Evolutionary conservation across 2,113 vertebrate genomes (phyloP), one percentile per base, ranked within the genome.

Genomic region (Paramormyrops kingsleyae): DNA sequence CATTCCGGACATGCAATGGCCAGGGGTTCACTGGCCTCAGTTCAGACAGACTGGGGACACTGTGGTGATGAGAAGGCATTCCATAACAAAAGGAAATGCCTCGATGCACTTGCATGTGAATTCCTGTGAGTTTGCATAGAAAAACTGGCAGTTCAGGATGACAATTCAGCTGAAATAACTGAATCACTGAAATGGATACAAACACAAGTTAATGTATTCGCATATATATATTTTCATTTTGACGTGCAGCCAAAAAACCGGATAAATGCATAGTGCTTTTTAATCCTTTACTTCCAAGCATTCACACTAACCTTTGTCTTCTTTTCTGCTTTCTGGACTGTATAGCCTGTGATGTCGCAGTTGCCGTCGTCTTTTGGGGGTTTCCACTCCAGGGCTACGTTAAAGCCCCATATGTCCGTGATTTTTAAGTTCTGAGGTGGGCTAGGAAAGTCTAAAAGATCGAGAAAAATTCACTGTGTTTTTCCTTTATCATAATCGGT

Each of bases 321-420:
- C 94, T 97, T 98, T 92, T 99, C 98, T 1, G 98, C 97, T 93
- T 99, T 99, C 95, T 99, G 98, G 39, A 99, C 91, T 0, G 92
- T 96, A 93, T 99, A 99, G 35, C 99, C 99, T 3, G 91, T 94
- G 88, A 99, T 96, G 88, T 98, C 98, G 66, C 96, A 96, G 92
- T 99, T 99, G 31, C 99, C 98, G 2, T 97, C 92, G 39, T 99
- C 97, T 5, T 96, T 96, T 13, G 99, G 99, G 4, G 97, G 96
- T 92, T 97, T 95, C 99, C 99, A 99, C 91, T 99, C 97, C 13
- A 99, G 93, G 0, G 97, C 97, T 92, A 97, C 98, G 0, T 98
- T 99, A 91, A 99, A 97, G 52, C 98, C 98, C 98, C 98, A 99
- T 0, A 97, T 91, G 49, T 99, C 99, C 2, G 90, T 90, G 74